These are phyloP conservation scores for Philaethria dido DNA, from an alignment of 2,888 invertebrate species.

Conservation along the genomic window DNA sequence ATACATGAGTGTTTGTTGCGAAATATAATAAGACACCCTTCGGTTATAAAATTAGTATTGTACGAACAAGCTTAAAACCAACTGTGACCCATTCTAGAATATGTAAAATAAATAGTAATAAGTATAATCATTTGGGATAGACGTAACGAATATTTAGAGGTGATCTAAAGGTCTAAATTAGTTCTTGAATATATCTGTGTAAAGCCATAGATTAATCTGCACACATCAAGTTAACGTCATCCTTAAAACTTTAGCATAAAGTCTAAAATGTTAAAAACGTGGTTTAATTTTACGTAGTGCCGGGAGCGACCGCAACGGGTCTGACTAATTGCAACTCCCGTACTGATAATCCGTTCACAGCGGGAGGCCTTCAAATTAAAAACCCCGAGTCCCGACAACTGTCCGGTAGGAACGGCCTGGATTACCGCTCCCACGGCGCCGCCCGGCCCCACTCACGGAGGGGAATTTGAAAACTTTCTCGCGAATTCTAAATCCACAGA, in stretches of 20 bases:
- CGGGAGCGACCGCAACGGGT: constrained; percentile 58
- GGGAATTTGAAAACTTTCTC: constrained; percentile 69
- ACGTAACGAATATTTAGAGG: constrained; percentile 8
- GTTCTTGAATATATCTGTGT: constrained; percentile 44
- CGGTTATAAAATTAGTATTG: constrained; percentile 27
- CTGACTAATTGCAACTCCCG: constrained; percentile 76
- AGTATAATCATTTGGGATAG: background rate
- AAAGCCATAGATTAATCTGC: constrained; percentile 24
- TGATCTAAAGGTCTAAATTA: constrained; percentile 39
- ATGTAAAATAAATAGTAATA: too few species aligned
- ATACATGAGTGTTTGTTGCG: constrained; percentile 44
- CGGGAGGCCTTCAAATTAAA: constrained; percentile 81
- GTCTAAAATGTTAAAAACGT: constrained; percentile 26
- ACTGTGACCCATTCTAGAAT: background rate
- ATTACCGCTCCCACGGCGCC: constrained; percentile 68
- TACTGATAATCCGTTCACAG: constrained; percentile 79
- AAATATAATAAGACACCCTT: constrained; percentile 34
- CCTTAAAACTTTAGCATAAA: constrained; percentile 25
- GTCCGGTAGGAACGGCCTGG: constrained; percentile 64
- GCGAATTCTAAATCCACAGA: constrained; percentile 73
- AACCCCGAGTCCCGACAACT: constrained; percentile 65
- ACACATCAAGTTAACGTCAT: constrained; percentile 10
- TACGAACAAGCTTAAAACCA: background rate
- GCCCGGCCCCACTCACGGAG: constrained; percentile 51
- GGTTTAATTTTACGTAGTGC: constrained; percentile 49